Percentiles rank a stretch among this genome's conserved stretches.
phyloP scores from a whole-genome alignment of 2,888 invertebrate species.

The Dioctria rufipes region DNA sequence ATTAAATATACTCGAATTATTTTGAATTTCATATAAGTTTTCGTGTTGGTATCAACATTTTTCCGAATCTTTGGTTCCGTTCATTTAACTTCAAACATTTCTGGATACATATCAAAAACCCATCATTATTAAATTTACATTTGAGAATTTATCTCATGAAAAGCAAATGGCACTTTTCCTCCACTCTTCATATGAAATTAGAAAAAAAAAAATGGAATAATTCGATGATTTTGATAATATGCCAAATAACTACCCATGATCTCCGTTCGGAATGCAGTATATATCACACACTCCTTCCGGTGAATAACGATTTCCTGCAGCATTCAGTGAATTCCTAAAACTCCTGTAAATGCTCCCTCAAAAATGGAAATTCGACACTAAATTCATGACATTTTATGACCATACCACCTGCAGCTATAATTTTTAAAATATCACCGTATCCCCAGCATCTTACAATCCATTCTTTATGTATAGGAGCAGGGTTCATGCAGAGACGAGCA shows the following conservation, averaged over 20 bases:
- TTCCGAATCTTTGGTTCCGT: too few species aligned
- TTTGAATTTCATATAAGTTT: too few species aligned
- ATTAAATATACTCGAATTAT: too few species aligned
- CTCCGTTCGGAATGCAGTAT: not conserved
- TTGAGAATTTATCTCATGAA: too few species aligned
- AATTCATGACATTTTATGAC: constrained; percentile 48
- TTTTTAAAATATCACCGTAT: constrained; percentile 35
- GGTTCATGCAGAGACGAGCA: not conserved
- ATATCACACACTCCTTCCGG: not conserved
- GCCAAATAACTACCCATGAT: constrained; percentile 19
- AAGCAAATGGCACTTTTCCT: too few species aligned
- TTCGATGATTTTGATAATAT: constrained; percentile 23
- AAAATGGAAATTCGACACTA: constrained; percentile 34
- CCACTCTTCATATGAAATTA: not conserved
- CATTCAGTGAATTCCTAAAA: constrained; percentile 11
- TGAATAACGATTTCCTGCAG: constrained; percentile 19
- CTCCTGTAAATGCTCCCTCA: constrained; percentile 24
- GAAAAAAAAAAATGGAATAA: constrained; percentile 30
- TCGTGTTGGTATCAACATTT: too few species aligned
- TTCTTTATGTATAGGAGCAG: not conserved
- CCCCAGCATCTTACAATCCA: not conserved
- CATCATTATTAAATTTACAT: too few species aligned
- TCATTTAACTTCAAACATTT: too few species aligned
- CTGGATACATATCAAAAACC: too few species aligned
- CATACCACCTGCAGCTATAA: constrained; percentile 40